Conservation (phyloP, 2,888 invertebrate species). For the Ceraclea dissimilis region DNA sequence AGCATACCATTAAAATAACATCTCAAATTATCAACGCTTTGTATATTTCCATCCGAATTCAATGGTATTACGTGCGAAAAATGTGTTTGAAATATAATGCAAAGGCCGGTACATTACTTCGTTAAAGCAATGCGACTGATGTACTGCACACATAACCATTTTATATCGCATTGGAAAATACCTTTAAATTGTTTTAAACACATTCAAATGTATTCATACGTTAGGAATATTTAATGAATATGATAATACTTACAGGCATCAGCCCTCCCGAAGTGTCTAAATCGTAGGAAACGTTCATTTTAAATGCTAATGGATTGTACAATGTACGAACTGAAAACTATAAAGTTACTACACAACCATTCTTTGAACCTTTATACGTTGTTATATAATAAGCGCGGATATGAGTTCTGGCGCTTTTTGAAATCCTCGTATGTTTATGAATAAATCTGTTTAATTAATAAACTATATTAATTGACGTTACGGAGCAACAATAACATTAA, state of each 20-base stretch:
- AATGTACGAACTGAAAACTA: neutral
- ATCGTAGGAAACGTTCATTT: conserved; percentile 57
- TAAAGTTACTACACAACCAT: neutral
- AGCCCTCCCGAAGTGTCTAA: conserved; percentile 72
- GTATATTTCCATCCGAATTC: too few relatives aligned
- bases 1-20: too few relatives aligned
- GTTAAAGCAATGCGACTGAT: too few relatives aligned
- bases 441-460: neutral
- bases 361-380: neutral
- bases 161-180: neutral
- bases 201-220: neutral
- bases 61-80: too few relatives aligned
- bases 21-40: too few relatives aligned
- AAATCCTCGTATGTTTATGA: neutral
- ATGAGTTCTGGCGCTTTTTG: neutral
- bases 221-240: neutral
- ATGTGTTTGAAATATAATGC: too few relatives aligned
- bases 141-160: neutral
- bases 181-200: neutral
- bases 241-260: conserved; percentile 67
- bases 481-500: conserved; percentile 20
- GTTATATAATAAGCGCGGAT: neutral
- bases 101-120: too few relatives aligned
- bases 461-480: neutral
- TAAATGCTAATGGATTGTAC: conserved; percentile 4